phyloP scores from a whole-genome alignment of 1,140 invertebrate species.

The Papilio glaucus region DNA sequence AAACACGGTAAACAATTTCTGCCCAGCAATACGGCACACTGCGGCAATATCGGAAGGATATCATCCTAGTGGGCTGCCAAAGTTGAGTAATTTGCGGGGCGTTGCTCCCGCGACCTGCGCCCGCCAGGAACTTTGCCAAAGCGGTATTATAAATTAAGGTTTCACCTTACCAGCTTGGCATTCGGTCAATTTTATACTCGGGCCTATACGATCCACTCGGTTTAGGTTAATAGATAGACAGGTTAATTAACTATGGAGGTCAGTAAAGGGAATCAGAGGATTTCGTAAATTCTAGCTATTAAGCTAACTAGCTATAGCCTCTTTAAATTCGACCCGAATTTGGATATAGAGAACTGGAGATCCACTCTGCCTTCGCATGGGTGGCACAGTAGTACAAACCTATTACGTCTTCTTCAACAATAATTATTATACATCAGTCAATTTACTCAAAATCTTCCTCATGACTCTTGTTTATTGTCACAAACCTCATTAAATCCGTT shows the following conservation, averaged over 20 bases:
- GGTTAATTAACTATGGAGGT: neutral
- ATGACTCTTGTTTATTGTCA: too few relatives aligned
- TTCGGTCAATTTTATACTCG: conserved; percentile 14
- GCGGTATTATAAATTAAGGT: conserved; percentile 31
- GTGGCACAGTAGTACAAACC: too few relatives aligned
- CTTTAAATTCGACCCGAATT: too few relatives aligned
- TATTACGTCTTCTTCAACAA: too few relatives aligned
- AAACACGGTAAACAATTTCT: conserved; percentile 6
- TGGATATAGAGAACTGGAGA: too few relatives aligned
- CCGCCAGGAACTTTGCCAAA: conserved; percentile 25
- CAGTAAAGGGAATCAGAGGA: neutral
- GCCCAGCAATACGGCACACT: conserved; percentile 15
- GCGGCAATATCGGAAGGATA: conserved; percentile 19
- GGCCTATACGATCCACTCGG: neutral
- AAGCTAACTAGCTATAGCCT: too few relatives aligned
- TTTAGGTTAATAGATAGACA: neutral
- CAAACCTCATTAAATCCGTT: too few relatives aligned
- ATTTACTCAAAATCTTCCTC: too few relatives aligned
- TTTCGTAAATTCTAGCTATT: too few relatives aligned
- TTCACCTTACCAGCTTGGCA: conserved; percentile 32
- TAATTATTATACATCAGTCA: too few relatives aligned
- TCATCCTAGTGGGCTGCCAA: conserved; percentile 28
- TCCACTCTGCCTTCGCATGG: too few relatives aligned
- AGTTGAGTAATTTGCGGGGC: conserved; percentile 28
- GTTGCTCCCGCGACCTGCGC: conserved; percentile 4